Conservation (phyloP, 1,140 invertebrate genomes). For the Phocides pigmalion region DNA sequence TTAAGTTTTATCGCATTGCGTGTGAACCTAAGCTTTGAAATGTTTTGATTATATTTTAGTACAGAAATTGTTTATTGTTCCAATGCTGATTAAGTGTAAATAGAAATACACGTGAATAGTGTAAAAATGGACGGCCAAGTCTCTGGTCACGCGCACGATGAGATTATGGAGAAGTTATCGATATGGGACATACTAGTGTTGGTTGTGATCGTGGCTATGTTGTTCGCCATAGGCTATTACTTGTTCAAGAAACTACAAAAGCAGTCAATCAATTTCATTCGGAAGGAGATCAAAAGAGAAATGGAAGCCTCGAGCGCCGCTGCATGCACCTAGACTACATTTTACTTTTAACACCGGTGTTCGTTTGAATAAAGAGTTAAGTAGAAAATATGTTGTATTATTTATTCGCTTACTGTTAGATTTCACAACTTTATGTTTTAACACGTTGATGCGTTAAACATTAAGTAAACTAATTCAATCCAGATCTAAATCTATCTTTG, state of each 20-base stretch:
- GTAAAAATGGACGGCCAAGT: constrained; percentile 33
- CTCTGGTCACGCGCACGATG: constrained; percentile 56
- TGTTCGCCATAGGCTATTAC: constrained; percentile 42
- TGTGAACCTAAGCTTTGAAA: constrained; percentile 15
- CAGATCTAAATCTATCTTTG: no score
- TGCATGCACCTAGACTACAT: constrained; percentile 7
- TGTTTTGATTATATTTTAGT: constrained; percentile 22
- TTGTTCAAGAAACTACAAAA: constrained; percentile 45
- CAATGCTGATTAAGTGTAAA: constrained; percentile 8
- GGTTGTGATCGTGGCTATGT: constrained; percentile 39
- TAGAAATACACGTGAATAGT: constrained; percentile 21
- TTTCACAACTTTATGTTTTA: constrained; percentile 12
- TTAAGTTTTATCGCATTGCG: constrained; percentile 26
- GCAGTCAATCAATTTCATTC: constrained; percentile 46
- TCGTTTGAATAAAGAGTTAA: constrained; percentile 7
- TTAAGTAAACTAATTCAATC: constrained; percentile 2
- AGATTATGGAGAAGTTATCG: constrained; percentile 55
- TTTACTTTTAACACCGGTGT: neutral
- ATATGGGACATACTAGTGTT: constrained; percentile 49
- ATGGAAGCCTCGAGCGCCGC: constrained; percentile 9
- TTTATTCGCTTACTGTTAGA: constrained; percentile 15
- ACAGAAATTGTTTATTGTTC: constrained; percentile 16
- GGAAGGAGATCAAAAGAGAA: constrained; percentile 40
- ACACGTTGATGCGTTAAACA: constrained; percentile 5
- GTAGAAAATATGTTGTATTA: constrained; percentile 4